These are phyloP conservation scores for Holothuria glaberrima DNA, from an alignment of 35 echinoderm and acorn worm genomes.

Conservation along the genomic window DNA sequence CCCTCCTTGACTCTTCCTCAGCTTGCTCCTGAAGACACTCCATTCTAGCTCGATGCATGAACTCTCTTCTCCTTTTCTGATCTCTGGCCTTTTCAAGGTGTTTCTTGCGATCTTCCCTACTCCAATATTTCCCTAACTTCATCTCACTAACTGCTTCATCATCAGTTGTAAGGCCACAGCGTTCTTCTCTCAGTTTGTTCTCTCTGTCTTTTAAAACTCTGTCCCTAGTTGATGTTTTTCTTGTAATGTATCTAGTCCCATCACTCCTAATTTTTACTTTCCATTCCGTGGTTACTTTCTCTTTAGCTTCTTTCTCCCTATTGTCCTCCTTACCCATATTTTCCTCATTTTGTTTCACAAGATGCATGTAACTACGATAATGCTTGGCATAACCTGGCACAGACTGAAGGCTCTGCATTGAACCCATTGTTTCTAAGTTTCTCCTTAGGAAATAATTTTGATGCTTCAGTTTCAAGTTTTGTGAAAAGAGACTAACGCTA, in stretches of 20 bases:
- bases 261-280: constrained; percentile 99
- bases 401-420: constrained; percentile 83
- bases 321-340: constrained; percentile 64
- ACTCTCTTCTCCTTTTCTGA: constrained; percentile 84
- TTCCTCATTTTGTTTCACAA: constrained; percentile 96
- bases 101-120: constrained; percentile 91
- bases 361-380: constrained; percentile 94
- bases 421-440: constrained; percentile 72
- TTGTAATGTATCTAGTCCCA: constrained; percentile 95
- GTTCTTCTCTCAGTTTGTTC: constrained; percentile 88
- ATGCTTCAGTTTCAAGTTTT: constrained; percentile 94
- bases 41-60: constrained; percentile 91
- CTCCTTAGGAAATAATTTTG: constrained; percentile 81
- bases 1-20: constrained; percentile 74
- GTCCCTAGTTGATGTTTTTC: constrained; percentile 75
- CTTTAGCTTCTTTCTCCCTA: constrained; percentile 50
- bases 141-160: constrained; percentile 99
- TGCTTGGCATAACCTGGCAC: constrained; percentile 95
- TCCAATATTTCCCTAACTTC: constrained; percentile 97
- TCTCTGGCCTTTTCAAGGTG: constrained; percentile 92
- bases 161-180: constrained; percentile 91
- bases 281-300: constrained; percentile 76
- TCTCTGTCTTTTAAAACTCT: constrained; percentile 90
- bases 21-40: constrained; percentile 92
- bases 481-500: constrained; percentile 62